Evolutionary conservation across 2,113 vertebrate species (phyloP), one percentile per base, ranked within the genome.

Genomic region (Melospiza georgiana): DNA sequence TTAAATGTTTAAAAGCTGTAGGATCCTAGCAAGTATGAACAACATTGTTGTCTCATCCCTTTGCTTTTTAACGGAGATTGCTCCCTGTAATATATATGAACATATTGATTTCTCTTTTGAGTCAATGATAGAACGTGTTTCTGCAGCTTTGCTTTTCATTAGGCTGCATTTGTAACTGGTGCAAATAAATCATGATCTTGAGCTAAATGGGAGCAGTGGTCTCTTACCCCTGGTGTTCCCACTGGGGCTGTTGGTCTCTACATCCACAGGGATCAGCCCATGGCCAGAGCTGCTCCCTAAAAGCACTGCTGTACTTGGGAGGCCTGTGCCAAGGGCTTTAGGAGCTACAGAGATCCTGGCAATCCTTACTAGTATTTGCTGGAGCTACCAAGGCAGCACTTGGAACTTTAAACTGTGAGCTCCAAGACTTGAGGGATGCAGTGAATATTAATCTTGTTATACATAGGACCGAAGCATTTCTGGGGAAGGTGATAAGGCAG

Each of bases 241-340:
- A 37, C 18, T 39, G 71, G 31, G 44, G 22, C 58, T 13, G 1
- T 31, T 7, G 4, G 12, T 37, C 48, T 52, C 49, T 19, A 7
- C 1, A 4, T 52, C 55, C 1, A 2, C 31, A 25, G 15, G 18
- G n/a, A 62, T 41, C 37, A 74, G 23, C n/a, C 9, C 0, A 0
- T 3, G 7, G 59, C 27, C 1, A 1, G 58, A 93, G 49, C 25
- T 10, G 31, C 17, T 69, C 39, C 41, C 37, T 55, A 11, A 57
- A 69, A 68, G 41, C 30, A 10, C 27, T 2, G 2, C 72, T 77
- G 30, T 51, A 15, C 25, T 43, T 68, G 31, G 13, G 46, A 61
- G 25, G 21, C 37, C 35, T 41, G n/a, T 65, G 51, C 28, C 30
- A 43, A 61, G 10, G 24, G 20, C 2, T 12, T 20, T 12, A 31